Conservation (phyloP, 2,888 invertebrate genomes). For the Hydrotaea diabolus region DNA sequence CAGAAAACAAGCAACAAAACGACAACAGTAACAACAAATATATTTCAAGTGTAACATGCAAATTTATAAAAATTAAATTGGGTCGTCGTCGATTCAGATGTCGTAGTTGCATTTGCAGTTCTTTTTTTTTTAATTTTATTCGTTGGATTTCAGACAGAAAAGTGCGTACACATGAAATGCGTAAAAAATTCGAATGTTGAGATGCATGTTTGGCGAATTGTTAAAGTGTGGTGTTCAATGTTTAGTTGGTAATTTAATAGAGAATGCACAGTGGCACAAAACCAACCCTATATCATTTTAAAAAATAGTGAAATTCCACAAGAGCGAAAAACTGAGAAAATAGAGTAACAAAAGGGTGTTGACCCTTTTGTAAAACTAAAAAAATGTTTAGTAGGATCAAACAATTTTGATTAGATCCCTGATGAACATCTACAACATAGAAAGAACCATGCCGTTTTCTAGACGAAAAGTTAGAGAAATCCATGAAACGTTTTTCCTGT, state of each 20-base stretch:
- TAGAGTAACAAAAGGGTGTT: too few relatives aligned
- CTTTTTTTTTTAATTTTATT: background rate
- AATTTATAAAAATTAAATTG: constrained; percentile 65
- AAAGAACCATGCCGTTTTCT: too few relatives aligned
- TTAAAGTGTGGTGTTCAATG: constrained; percentile 10
- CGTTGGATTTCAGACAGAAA: background rate
- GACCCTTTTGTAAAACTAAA: too few relatives aligned
- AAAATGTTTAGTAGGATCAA: too few relatives aligned
- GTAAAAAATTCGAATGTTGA: constrained; percentile 25
- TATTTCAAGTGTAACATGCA: constrained; percentile 67
- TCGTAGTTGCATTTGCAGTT: constrained; percentile 4
- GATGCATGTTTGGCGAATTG: constrained; percentile 21
- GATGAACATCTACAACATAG: too few relatives aligned
- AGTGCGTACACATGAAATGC: constrained; percentile 26
- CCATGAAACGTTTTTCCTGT: too few relatives aligned
- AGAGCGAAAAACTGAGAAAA: too few relatives aligned
- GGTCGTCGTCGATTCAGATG: constrained; percentile 47
- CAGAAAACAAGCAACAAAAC: too few relatives aligned
- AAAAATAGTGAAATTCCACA: too few relatives aligned
- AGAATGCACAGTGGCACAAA: constrained; percentile 9
- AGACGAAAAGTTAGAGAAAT: too few relatives aligned
- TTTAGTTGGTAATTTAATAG: constrained; percentile 20
- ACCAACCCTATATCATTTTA: too few relatives aligned
- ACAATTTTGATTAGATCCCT: too few relatives aligned
- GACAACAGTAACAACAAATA: constrained; percentile 28